Evolutionary conservation across 2,113 vertebrate genomes (phyloP), one percentile per base, ranked within the genome.

Genomic region (Ciconia maguari): DNA sequence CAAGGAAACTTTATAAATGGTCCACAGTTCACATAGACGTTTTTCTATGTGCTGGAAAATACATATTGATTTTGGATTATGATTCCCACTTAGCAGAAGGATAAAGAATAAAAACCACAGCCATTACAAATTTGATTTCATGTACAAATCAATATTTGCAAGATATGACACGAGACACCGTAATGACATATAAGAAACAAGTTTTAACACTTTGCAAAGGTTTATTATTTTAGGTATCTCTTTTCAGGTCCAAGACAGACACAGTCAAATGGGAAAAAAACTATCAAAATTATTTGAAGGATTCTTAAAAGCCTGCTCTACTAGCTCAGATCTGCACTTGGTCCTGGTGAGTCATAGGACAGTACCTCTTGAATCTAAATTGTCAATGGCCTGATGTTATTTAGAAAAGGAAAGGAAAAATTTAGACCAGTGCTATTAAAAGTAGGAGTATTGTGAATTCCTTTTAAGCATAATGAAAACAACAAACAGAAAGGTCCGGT

Each of bases 31-130:
- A 76, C 52, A 64, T 2, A 83, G 69, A 61, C 0, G 0, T 32
- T 89, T 95, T 94, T 89, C 29, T 44, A 5, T 61, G 52, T 65
- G 52, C 44, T 94, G 52, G 57, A 91, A 91, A 94, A 94, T 93
- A 68, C 24, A 48, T 71, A 93, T 96, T 71, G 91, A 96, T 94
- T 95, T 94, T 94, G 89, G 77, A 96, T 93, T 96, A 93, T 89
- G 81, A 87, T 72, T 87, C 30, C 52, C 61, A 95, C 66, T 95
- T 96, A 96, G 70, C 29, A 87, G 65, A 87, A 91, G 21, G 48
- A 89, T 93, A 68, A 96, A 68, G 38, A 91, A 64, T 58, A 92
- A 89, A 87, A 86, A 16, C 0, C 65, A 87, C 18, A 90, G 44
- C 77, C 41, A 54, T 79, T 94, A 82, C 13, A 85, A 93, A 87